Conservation (phyloP, 2,888 invertebrate genomes). For the Galeruca laticollis region DNA sequence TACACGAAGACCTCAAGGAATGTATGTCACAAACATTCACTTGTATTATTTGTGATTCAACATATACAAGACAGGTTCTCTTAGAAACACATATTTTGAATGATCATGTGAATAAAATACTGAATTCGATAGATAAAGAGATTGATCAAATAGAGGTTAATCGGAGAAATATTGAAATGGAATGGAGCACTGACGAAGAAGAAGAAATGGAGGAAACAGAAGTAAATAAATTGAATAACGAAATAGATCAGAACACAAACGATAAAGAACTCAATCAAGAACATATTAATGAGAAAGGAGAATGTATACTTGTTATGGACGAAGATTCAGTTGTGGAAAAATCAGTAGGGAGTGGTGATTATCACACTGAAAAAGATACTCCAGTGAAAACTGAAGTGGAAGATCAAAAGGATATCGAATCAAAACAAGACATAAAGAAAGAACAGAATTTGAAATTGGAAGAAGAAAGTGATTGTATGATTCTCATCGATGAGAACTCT, state of each 20-base stretch:
- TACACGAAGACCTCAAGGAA: constrained; percentile 13
- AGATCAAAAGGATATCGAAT: background rate
- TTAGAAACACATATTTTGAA: constrained; percentile 34
- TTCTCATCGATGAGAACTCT: background rate
- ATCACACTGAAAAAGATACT: background rate
- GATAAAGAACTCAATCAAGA: background rate
- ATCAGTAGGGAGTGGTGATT: background rate
- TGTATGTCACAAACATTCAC: background rate
- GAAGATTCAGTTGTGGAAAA: background rate
- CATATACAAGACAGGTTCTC: constrained; percentile 13
- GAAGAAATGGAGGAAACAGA: background rate
- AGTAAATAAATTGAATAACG: background rate
- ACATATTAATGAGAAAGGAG: background rate
- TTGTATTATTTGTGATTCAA: constrained; percentile 23
- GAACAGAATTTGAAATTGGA: background rate
- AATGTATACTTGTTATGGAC: background rate
- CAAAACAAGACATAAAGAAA: background rate
- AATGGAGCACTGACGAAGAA: constrained; percentile 9
- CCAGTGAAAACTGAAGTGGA: background rate
- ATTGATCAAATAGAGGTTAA: background rate
- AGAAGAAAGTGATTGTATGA: background rate
- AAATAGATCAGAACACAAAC: background rate
- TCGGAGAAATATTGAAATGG: background rate
- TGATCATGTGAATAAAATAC: constrained; percentile 6
- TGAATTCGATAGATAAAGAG: background rate